Percentiles rank a stretch among this genome's conserved stretches.
Conservation (phyloP, 2,888 invertebrate genomes). For the Unio pictorum region DNA sequence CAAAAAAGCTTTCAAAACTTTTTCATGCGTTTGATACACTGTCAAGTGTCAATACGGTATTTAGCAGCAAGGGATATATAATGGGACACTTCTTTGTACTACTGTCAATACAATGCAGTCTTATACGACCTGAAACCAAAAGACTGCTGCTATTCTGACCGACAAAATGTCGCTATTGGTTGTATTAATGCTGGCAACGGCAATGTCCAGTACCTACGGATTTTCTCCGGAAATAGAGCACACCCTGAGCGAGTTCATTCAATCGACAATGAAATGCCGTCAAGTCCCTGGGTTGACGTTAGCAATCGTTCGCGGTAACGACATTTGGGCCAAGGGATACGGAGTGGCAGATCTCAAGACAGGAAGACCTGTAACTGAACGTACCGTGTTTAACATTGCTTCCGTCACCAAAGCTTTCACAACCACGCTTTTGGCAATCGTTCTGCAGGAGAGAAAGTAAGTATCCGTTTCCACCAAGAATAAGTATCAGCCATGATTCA, state of each 20-base stretch:
- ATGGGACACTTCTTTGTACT: too few relatives aligned
- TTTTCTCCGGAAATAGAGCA: constrained; percentile 8
- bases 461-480: background rate
- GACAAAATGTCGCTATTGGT: too few relatives aligned
- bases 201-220: too few relatives aligned
- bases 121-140: too few relatives aligned
- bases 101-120: too few relatives aligned
- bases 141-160: too few relatives aligned
- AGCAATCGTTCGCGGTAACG: constrained; percentile 43
- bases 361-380: constrained; percentile 19
- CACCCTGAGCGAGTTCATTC: constrained; percentile 9
- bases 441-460: constrained; percentile 28
- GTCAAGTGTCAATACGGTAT: too few relatives aligned
- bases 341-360: constrained; percentile 36
- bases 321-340: constrained; percentile 37
- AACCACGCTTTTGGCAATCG: constrained; percentile 30
- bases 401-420: constrained; percentile 45
- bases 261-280: constrained; percentile 36
- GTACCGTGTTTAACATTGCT: constrained; percentile 40
- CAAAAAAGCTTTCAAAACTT: too few relatives aligned
- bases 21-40: too few relatives aligned
- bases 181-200: too few relatives aligned
- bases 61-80: too few relatives aligned
- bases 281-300: constrained; percentile 49
- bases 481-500: too few relatives aligned